Evolutionary conservation across 2,888 invertebrate species (phyloP).

Genomic region (Clanis bilineata): DNA sequence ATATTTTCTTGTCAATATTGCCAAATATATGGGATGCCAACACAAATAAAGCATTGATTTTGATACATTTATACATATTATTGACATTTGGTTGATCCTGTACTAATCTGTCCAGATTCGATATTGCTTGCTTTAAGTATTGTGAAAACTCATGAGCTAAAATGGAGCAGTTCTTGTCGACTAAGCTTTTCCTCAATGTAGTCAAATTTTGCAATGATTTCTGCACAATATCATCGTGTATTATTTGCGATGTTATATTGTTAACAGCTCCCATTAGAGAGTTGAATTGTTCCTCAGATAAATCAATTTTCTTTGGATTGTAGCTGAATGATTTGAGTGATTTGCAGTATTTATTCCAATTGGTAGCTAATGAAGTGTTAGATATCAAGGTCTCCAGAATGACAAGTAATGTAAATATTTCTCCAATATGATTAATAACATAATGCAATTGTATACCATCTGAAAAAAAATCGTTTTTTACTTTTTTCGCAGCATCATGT

Average conservation of each 20-base stretch:
- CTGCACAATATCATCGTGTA: slow-evolving; percentile 88
- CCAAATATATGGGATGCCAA: slow-evolving; percentile 88
- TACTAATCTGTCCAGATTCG: slow-evolving; percentile 82
- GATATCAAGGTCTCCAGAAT: slow-evolving; percentile 84
- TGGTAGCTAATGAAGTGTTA: slow-evolving; percentile 63
- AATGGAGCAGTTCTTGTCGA: slow-evolving; percentile 69
- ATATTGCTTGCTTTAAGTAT: slow-evolving; percentile 84
- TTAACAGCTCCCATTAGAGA: slow-evolving; percentile 87
- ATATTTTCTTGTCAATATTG: slow-evolving; percentile 87
- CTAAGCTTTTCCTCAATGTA: slow-evolving; percentile 64
- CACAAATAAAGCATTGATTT: slow-evolving; percentile 86
- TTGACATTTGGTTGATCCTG: slow-evolving; percentile 77
- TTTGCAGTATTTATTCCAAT: slow-evolving; percentile 91
- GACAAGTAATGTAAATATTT: slow-evolving; percentile 84
- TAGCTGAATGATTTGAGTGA: slow-evolving; percentile 86
- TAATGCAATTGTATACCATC: slow-evolving; percentile 75
- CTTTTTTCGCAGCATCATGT: no score
- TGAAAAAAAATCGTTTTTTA: slow-evolving; percentile 38
- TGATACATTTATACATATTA: slow-evolving; percentile 83
- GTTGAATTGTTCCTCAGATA: slow-evolving; percentile 83
- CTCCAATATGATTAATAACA: slow-evolving; percentile 82
- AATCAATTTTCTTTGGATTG: slow-evolving; percentile 83
- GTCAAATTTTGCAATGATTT: slow-evolving; percentile 72
- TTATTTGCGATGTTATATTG: slow-evolving; percentile 85
- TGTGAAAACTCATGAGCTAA: slow-evolving; percentile 84